phyloP scores from a whole-genome alignment of 2,797 vertebrate genomes.

The Pseudochromis fuscus region DNA sequence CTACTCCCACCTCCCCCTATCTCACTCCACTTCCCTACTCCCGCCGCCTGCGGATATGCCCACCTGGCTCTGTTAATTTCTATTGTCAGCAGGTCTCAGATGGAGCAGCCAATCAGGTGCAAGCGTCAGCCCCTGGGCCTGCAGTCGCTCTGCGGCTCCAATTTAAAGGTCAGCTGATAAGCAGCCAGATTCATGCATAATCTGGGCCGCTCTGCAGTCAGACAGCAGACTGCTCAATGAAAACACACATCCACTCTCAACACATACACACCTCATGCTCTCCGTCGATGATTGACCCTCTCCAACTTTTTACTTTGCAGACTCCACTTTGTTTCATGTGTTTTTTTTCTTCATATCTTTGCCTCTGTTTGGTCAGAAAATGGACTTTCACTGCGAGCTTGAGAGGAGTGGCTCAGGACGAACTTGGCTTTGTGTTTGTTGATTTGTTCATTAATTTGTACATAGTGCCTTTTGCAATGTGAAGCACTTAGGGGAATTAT shows the following conservation, averaged over 20 bases:
- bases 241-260: constrained; percentile 42
- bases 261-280: constrained; percentile 44
- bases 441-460: constrained; percentile 75
- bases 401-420: constrained; percentile 33
- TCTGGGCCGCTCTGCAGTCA: constrained; percentile 72
- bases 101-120: constrained; percentile 80
- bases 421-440: constrained; percentile 67
- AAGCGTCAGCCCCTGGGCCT: constrained; percentile 76
- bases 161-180: constrained; percentile 90
- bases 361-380: constrained; percentile 39
- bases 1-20: constrained; percentile 43
- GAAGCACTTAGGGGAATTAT: constrained; percentile 72
- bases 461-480: constrained; percentile 59
- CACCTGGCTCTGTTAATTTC: constrained; percentile 81
- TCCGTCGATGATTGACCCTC: constrained; percentile 44
- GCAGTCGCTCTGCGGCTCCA: constrained; percentile 80
- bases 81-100: constrained; percentile 84
- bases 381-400: constrained; percentile 62
- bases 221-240: constrained; percentile 50
- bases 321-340: constrained; percentile 23
- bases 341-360: constrained; percentile 31
- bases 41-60: constrained; percentile 76
- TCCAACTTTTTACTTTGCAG: constrained; percentile 53
- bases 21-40: constrained; percentile 47
- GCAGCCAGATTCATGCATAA: constrained; percentile 83